Evolutionary conservation across 1,140 invertebrate genomes (phyloP).

Genomic region (Spodoptera frugiperda): DNA sequence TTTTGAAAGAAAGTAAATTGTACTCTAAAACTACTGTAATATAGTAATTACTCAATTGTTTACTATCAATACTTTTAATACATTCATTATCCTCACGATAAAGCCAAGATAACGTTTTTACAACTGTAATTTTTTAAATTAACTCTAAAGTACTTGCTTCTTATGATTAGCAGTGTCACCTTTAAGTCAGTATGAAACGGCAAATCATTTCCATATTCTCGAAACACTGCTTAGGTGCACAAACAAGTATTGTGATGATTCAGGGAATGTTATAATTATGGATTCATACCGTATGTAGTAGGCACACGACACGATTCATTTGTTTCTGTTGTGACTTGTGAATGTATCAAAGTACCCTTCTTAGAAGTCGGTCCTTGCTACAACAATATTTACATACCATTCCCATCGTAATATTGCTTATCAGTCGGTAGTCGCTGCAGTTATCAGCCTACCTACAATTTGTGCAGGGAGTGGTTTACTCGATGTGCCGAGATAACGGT

Average conservation of each 20-base stretch:
- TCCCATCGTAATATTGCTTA: slow-evolving; percentile 9
- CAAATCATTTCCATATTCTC: neutral
- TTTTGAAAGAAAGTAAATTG: too few species aligned
- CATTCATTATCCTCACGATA: slow-evolving; percentile 2
- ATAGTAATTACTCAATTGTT: neutral
- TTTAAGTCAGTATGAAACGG: neutral
- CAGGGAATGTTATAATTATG: neutral
- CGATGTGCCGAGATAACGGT: slow-evolving; percentile 33
- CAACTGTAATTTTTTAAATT: neutral
- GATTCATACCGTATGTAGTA: neutral
- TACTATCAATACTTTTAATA: neutral
- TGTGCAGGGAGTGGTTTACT: slow-evolving; percentile 40
- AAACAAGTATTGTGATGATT: neutral
- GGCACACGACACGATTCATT: neutral
- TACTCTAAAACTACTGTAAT: neutral
- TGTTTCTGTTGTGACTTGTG: neutral
- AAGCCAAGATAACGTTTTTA: neutral
- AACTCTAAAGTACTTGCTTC: neutral
- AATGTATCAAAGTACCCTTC: neutral
- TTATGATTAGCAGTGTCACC: neutral
- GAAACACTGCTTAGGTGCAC: neutral
- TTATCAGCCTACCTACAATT: slow-evolving; percentile 42
- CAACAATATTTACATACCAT: slow-evolving; percentile 26
- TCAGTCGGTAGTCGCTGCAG: slow-evolving; percentile 31
- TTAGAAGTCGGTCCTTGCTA: slow-evolving; percentile 2